Evolutionary conservation across 2,888 invertebrate species (phyloP), one percentile per base, ranked within the genome.

Genomic region (Pegoplata infirma): DNA sequence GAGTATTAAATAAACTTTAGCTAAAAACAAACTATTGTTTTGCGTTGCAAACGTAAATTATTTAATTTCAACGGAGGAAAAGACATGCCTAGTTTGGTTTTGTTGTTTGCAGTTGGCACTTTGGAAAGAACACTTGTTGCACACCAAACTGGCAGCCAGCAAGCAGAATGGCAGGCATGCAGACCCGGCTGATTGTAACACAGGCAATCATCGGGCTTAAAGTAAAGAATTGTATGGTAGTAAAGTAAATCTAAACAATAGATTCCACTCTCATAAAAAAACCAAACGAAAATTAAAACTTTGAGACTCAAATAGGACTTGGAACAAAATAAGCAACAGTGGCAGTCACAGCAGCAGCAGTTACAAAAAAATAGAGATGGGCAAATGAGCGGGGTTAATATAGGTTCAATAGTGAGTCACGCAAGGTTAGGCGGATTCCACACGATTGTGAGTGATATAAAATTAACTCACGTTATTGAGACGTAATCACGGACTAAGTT

Each of bases 91-190:
- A 14, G 49, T 32, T 49, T 49, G 25, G 36, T 69, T 56, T 19
- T 2, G 14, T 19, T 40, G 36, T n/a, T 40, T 40, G n/a, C 4
- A n/a, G 36, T 40, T n/a, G n/a, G 36, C 36, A 40, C 4, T 40
- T 40, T 40, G 28, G 21, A 10, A 12, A 7, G 7, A 40, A 36
- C 49, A 69, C 68, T 69, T 69, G 68, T 69, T 59, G 68, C 58
- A 8, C 17, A 58, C 14, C 3, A 55, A n/a, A 32, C 10, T 3
- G n/a, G n/a, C 17, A 36, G 28, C 14, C 19, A n/a, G 2, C 10
- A 8, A 12, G 5, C 21, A 12, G 32, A n/a, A n/a, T n/a, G 21
- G 12, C 23, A 58, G 21, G 3, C 8, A n/a, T 14, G 5, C 25
- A 5, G 40, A n/a, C 2, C 44, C 47, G 36, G 36, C 44, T n/a